Conservation (phyloP, 2,797 vertebrate genomes). For the Pseudomugil gertrudae region DNA sequence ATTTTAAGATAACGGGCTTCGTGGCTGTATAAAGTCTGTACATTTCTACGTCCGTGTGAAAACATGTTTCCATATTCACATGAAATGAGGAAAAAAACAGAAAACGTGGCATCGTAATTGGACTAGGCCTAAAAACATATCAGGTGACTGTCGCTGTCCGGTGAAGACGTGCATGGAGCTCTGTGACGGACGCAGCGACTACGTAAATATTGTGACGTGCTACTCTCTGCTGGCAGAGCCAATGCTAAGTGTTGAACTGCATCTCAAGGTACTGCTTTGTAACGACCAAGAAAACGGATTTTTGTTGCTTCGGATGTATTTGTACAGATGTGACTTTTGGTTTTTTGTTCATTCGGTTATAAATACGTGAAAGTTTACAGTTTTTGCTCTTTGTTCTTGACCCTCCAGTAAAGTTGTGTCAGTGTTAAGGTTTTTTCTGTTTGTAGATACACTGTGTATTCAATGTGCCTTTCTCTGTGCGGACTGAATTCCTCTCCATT, state of each 20-base stretch:
- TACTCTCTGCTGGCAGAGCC: conserved; percentile 97
- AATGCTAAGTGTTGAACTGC: conserved; percentile 85
- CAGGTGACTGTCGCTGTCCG: conserved; percentile 68
- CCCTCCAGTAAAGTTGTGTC: conserved; percentile 92
- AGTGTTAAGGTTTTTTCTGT: conserved; percentile 74
- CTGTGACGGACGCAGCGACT: conserved; percentile 58
- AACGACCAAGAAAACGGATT: conserved; percentile 94
- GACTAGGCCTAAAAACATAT: conserved; percentile 60
- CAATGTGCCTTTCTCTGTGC: conserved; percentile 86
- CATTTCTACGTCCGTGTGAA: conserved; percentile 80
- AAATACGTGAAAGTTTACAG: conserved; percentile 99
- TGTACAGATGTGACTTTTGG: conserved; percentile 85
- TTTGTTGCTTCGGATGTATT: conserved; percentile 89
- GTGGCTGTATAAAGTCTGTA: conserved; percentile 91
- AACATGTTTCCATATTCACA: conserved; percentile 75
- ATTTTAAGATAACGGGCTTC: conserved; percentile 91
- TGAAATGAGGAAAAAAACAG: conserved; percentile 17
- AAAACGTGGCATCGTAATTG: conserved; percentile 45
- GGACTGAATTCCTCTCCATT: conserved; percentile 77
- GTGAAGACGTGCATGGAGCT: conserved; percentile 74
- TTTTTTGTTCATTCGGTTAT: conserved; percentile 69
- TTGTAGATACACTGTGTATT: conserved; percentile 87
- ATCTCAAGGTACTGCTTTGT: conserved; percentile 96
- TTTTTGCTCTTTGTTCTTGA: conserved; percentile 93
- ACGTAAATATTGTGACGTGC: conserved; percentile 82